A percentile compares a stretch with the other conserved stretches of the same genome.
Evolutionary conservation across 2,113 vertebrate genomes (phyloP).

Genomic region (Dendrocopos noguchii): DNA sequence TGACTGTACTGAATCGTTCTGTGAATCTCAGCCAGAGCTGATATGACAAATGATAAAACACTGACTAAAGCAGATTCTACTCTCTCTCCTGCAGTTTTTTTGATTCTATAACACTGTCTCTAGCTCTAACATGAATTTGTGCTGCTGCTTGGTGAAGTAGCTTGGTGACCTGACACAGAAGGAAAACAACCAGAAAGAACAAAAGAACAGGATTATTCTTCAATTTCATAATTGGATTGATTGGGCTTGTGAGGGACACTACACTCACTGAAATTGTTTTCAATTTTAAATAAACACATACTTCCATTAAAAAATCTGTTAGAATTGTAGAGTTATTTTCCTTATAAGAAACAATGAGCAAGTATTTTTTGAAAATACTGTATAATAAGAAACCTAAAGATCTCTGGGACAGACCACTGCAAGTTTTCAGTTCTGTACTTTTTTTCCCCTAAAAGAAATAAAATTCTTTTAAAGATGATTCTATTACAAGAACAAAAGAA

Average conservation of each 20-base stretch:
- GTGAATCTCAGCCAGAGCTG: neutral
- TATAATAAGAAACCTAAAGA: neutral
- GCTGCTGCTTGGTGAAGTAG: neutral
- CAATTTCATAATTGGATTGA: neutral
- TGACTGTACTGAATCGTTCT: neutral
- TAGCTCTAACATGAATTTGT: neutral
- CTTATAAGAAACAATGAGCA: neutral
- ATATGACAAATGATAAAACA: neutral
- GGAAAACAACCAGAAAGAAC: neutral
- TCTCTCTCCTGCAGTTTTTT: neutral
- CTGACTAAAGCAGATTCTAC: neutral
- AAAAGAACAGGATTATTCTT: neutral
- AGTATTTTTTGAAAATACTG: neutral
- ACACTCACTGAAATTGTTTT: neutral
- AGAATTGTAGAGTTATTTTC: neutral
- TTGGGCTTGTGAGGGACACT: neutral
- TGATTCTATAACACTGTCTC: neutral
- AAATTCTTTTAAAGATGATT: neutral
- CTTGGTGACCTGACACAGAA: neutral
- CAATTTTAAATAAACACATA: conserved; percentile 25
- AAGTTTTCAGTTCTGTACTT: neutral
- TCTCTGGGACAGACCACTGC: neutral
- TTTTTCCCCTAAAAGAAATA: neutral
- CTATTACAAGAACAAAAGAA: neutral
- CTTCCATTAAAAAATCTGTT: neutral